Base-by-base conservation (phyloP, 2,797 vertebrate species). In the Sebastes trivittatus region DNA sequence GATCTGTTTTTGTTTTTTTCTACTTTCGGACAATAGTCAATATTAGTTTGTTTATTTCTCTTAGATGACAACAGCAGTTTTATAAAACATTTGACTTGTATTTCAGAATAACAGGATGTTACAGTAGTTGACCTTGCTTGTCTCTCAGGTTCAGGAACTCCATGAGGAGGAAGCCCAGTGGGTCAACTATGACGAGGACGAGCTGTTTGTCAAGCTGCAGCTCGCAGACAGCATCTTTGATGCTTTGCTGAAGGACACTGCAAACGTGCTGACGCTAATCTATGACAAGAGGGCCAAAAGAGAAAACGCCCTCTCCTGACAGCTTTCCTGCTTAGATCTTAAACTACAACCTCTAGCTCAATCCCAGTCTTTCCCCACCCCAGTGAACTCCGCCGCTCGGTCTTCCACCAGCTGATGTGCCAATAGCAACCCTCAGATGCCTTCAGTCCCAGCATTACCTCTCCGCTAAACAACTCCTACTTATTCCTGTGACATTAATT, bases 131-230 rank as follows among this genome's bases (percentile, higher is more conserved):
- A 36, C 7, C 32, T 13, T 75, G 38, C 83, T 32, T 87, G 18
- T 82, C 49, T 64, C 13, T 56, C 78, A 99, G 98, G 97, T 98
- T 20, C 98, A 99, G 91, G 98, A 99, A 77, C 97, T 99, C 69
- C 98, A 99, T 0, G 98, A 99, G 81, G 98, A 99, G 80, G 98
- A 99, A 90, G 96, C 97, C 0, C 97, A 98, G 90, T 99, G 98
- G 98, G 97, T 99, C 58, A 99, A 98, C 94, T 99, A 99, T 0
- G 98, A 99, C 0, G 98, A 99, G 72, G 98, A 99, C 4, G 98
- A 99, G 63, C 94, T 99, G 70, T 98, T 96, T 81, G 98, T 99
- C 46, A 99, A 99, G 95, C 97, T 98, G 97, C 98, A 99, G 93
- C 87, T 99, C 79, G 97, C 98, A 23, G 98, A 99, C 18, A 97